Percentiles rank a stretch among this genome's conserved stretches.
These are phyloP conservation scores for Drosophila ananassae DNA, from an alignment of 1,140 invertebrate species.

Conservation along the genomic window DNA sequence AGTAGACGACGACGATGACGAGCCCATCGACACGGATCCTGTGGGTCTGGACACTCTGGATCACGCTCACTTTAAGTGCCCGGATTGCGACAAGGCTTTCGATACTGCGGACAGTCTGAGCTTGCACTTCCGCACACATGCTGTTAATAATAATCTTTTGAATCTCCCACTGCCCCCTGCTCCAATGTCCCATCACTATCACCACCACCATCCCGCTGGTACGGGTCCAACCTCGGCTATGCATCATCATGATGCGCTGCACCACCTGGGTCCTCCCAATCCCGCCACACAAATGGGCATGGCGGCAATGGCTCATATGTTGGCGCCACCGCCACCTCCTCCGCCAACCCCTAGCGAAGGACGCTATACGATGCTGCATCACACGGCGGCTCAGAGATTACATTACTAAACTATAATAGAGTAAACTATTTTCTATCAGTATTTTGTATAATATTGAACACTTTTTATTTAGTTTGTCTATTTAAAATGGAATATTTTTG, in stretches of 20 bases:
- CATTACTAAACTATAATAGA: slow-evolving; percentile 52
- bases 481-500: slow-evolving; percentile 75
- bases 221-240: slow-evolving; percentile 43
- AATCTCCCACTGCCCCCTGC: slow-evolving; percentile 65
- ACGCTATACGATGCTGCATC: slow-evolving; percentile 71
- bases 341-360: slow-evolving; percentile 67
- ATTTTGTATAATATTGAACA: slow-evolving; percentile 58
- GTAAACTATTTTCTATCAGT: not conserved
- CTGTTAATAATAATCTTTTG: slow-evolving; percentile 64
- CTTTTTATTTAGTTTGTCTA: slow-evolving; percentile 57
- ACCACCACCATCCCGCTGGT: slow-evolving; percentile 50
- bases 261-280: slow-evolving; percentile 67
- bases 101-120: slow-evolving; percentile 73
- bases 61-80: slow-evolving; percentile 76
- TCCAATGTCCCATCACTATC: slow-evolving; percentile 67
- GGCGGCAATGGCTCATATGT: slow-evolving; percentile 76
- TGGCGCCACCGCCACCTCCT: slow-evolving; percentile 72
- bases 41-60: slow-evolving; percentile 66
- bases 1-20: slow-evolving; percentile 74
- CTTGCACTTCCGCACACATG: slow-evolving; percentile 76
- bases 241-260: slow-evolving; percentile 61
- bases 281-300: slow-evolving; percentile 75
- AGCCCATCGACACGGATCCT: slow-evolving; percentile 74
- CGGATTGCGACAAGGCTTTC: slow-evolving; percentile 82
- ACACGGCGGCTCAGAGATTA: slow-evolving; percentile 63